Evolutionary conservation across 64 coral and sea anemone genomes (phyloP).

Genomic region (Montipora foliosa): DNA sequence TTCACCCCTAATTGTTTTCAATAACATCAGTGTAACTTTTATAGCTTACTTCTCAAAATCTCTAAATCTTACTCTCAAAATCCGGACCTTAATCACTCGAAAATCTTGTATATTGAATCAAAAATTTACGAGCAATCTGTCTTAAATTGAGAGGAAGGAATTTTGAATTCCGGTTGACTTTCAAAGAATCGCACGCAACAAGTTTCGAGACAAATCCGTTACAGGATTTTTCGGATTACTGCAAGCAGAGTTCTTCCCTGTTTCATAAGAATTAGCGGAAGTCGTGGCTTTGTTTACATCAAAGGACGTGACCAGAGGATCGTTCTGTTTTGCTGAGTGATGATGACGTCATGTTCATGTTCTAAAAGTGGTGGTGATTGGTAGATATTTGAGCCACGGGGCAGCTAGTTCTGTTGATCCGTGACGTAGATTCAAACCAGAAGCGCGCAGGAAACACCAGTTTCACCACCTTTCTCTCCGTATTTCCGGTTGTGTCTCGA

Average conservation of each 20-base stretch:
- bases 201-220: not conserved
- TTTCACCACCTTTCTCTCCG: not conserved
- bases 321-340: slow-evolving; percentile 53
- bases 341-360: slow-evolving; percentile 8
- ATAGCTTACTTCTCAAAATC: not conserved
- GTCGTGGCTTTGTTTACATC: slow-evolving; percentile 41
- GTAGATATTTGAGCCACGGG: not conserved
- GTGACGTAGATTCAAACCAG: slow-evolving; percentile 40
- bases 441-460: not conserved
- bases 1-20: not conserved
- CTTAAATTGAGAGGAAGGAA: not conserved
- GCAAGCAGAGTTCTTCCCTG: not conserved
- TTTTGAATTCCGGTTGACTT: not conserved
- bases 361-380: not conserved
- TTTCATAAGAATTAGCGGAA: slow-evolving; percentile 1
- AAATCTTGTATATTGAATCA: slow-evolving; percentile 8
- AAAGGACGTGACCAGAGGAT: slow-evolving; percentile 34
- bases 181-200: not conserved
- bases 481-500: not conserved
- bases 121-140: not conserved
- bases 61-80: not conserved
- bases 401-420: not conserved
- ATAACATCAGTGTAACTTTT: not conserved
- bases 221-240: not conserved
- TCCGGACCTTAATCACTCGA: not conserved